phyloP scores from a whole-genome alignment of 2,888 invertebrate species.

The Teleogryllus oceanicus region DNA sequence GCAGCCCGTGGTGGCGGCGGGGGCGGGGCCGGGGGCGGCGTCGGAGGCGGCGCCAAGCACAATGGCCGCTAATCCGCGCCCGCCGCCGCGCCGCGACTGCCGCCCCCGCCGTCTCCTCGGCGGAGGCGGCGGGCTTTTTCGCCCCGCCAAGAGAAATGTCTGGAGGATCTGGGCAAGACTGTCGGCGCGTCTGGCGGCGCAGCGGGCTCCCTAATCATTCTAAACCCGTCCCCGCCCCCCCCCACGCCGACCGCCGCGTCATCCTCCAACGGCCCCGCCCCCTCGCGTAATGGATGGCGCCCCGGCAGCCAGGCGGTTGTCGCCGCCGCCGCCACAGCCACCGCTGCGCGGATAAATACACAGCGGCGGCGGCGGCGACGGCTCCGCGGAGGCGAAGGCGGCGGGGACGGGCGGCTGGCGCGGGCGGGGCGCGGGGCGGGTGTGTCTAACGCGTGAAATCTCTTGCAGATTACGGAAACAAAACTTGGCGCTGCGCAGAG shows the following conservation, averaged over 20 bases:
- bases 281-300: too few relatives aligned
- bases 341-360: not conserved
- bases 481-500: slow-evolving; percentile 2
- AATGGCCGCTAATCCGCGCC: not conserved
- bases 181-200: not conserved
- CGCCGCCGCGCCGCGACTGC: too few relatives aligned
- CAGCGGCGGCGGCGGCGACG: not conserved
- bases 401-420: not conserved
- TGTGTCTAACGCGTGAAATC: slow-evolving; percentile 18
- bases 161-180: not conserved
- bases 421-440: not conserved
- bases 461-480: slow-evolving; percentile 18
- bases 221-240: not conserved
- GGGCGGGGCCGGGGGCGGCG: too few relatives aligned
- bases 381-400: not conserved
- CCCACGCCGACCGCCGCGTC: not conserved
- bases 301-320: too few relatives aligned
- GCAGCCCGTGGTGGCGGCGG: too few relatives aligned
- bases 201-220: slow-evolving; percentile 1
- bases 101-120: too few relatives aligned
- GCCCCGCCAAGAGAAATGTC: not conserved
- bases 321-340: not conserved
- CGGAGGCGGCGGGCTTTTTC: not conserved
- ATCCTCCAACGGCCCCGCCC: too few relatives aligned
- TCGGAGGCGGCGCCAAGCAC: not conserved